These are phyloP conservation scores for Cygnus atratus DNA, from an alignment of 2,113 vertebrate species.

Conservation along the genomic window DNA sequence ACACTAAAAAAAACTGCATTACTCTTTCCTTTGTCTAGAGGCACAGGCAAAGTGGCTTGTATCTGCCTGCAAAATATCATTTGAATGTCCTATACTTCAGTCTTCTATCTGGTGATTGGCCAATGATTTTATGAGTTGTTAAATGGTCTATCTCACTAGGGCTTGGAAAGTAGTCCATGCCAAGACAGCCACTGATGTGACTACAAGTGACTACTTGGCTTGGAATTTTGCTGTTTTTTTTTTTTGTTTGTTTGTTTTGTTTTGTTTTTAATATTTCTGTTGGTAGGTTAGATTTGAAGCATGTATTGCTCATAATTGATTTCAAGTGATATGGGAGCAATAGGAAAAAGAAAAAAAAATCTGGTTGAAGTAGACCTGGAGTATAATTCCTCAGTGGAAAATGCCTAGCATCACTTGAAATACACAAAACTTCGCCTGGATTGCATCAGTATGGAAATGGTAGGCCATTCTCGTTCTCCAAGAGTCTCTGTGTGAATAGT, in stretches of 20 bases:
- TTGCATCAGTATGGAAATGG: neutral
- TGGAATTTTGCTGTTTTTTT: neutral
- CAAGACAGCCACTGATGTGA: neutral
- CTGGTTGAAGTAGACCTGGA: neutral
- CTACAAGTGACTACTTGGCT: neutral
- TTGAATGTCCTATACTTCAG: neutral
- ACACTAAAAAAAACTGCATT: neutral
- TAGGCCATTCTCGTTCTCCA: neutral
- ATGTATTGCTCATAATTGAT: neutral
- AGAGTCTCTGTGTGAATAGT: neutral
- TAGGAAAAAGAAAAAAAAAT: neutral
- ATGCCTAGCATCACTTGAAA: neutral
- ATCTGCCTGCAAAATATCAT: neutral
- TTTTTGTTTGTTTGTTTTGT: neutral
- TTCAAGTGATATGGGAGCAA: neutral
- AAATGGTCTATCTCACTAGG: neutral
- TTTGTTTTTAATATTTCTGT: neutral
- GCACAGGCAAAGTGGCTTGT: neutral
- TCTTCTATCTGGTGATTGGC: neutral
- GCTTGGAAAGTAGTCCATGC: neutral
- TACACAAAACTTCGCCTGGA: neutral
- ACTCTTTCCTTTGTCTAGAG: neutral
- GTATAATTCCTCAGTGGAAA: neutral
- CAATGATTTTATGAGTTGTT: neutral
- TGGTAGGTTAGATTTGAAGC: neutral